Evolutionary conservation across 2,888 invertebrate genomes (phyloP).

Genomic region (Volucella inflata): DNA sequence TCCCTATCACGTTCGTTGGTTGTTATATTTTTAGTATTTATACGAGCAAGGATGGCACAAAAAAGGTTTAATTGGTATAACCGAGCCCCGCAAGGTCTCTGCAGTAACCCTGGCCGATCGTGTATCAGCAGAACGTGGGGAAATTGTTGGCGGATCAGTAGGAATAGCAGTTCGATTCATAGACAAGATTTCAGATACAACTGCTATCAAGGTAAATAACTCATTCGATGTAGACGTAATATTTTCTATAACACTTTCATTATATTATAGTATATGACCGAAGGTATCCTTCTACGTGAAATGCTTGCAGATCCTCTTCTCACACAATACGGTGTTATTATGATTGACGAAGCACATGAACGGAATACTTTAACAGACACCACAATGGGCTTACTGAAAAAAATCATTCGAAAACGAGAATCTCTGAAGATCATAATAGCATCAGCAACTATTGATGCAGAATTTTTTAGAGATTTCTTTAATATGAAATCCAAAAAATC

Average conservation of each 20-base stretch:
- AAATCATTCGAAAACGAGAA: conserved; percentile 93
- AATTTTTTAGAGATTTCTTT: conserved; percentile 92
- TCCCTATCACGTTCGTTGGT: neutral
- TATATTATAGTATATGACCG: conserved; percentile 93
- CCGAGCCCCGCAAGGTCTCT: conserved; percentile 96
- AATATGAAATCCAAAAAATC: conserved; percentile 85
- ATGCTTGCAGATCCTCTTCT: conserved; percentile 97
- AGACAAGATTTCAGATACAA: conserved; percentile 86
- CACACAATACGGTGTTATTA: conserved; percentile 93
- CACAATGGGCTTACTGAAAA: conserved; percentile 95
- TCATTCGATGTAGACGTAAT: conserved; percentile 26
- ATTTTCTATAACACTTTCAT: conserved; percentile 21
- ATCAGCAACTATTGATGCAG: conserved; percentile 98
- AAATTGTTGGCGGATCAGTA: conserved; percentile 89
- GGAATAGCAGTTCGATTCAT: conserved; percentile 95
- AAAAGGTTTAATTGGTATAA: conserved; percentile 92
- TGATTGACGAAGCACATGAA: conserved; percentile 98
- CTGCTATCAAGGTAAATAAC: conserved; percentile 88
- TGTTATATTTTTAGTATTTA: conserved; percentile 88
- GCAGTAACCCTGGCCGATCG: conserved; percentile 94
- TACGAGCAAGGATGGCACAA: conserved; percentile 93
- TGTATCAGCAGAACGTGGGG: conserved; percentile 94
- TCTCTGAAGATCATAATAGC: conserved; percentile 94
- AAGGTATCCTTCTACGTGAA: conserved; percentile 96
- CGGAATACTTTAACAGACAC: conserved; percentile 96